Evolutionary conservation across 2,888 invertebrate species (phyloP), one percentile per base, ranked within the genome.

Genomic region (Tipula unca): DNA sequence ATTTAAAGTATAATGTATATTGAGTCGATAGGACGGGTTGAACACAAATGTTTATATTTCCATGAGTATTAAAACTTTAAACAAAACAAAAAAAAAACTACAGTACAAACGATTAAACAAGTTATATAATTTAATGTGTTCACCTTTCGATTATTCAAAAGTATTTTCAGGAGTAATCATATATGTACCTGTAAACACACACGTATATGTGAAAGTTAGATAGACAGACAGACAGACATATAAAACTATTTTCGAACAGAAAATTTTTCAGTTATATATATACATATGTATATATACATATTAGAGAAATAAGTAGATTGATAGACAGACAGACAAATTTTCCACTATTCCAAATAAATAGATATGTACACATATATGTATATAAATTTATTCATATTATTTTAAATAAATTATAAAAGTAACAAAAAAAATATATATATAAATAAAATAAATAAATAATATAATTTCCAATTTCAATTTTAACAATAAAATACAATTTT

Each of bases 271-370:
- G 48, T 48, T 48, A 69, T 69, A 69, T 25, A 69, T n/a, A 2
- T 17, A n/a, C n/a, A n/a, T n/a, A n/a, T n/a, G n/a, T 48, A 69
- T 69, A 69, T 25, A 69, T n/a, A 2, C 6, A 48, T 69, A 69
- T 69, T 25, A 69, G 69, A 69, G 25, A 69, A 69, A 69, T 25
- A 69, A 25, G 69, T 69, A 69, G 69, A 69, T 69, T 20, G 69
- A 69, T 25, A 69, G 69, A 69, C 69, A 69, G 69, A 69, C 69
- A 69, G 69, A 69, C 69, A 69, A 69, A 69, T 69, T 69, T 69
- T 69, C 69, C 8, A 69, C 69, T 69, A 25, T 69, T 69, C 69
- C 25, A 69, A 69, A 69, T 69, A 69, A 25, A 69, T 25, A 69
- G 3, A 69, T 10, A 69, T 25, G 1, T 32, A 32, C 32, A 32